Evolutionary conservation across 2,797 vertebrate species (phyloP).

Genomic region (Fistularia tabacaria): DNA sequence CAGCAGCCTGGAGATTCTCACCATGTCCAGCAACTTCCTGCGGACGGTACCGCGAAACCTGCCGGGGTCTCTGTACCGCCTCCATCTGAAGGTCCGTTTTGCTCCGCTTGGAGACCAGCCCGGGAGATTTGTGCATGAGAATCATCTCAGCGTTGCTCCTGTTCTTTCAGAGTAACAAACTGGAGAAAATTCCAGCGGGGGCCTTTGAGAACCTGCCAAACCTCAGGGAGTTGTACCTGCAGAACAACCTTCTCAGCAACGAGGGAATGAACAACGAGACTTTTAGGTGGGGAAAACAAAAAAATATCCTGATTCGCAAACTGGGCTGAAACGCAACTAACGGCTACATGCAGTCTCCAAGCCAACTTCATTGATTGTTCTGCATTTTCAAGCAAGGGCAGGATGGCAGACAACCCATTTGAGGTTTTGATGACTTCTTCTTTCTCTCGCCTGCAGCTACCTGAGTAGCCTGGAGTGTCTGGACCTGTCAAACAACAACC

Average conservation of each 20-base stretch:
- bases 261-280: conserved; percentile 92
- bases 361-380: not conserved
- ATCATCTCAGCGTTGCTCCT: not conserved
- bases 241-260: conserved; percentile 91
- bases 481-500: conserved; percentile 95
- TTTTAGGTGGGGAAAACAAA: conserved; percentile 79
- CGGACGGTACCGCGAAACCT: conserved; percentile 87
- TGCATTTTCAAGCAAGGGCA: not conserved
- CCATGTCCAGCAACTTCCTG: conserved; percentile 96
- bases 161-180: conserved; percentile 85
- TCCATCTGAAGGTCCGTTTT: conserved; percentile 87
- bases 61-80: conserved; percentile 83
- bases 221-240: conserved; percentile 91
- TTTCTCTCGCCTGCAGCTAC: conserved; percentile 61
- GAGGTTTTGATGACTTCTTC: conserved; percentile 12
- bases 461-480: conserved; percentile 90
- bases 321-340: too few species aligned
- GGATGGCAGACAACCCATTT: not conserved
- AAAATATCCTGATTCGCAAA: too few species aligned
- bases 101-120: not conserved
- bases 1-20: conserved; percentile 87
- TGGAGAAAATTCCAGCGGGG: conserved; percentile 90
- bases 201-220: conserved; percentile 83
- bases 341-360: not conserved
- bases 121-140: not conserved